phyloP scores from a whole-genome alignment of 2,888 invertebrate species.

The Papilio elwesi region DNA sequence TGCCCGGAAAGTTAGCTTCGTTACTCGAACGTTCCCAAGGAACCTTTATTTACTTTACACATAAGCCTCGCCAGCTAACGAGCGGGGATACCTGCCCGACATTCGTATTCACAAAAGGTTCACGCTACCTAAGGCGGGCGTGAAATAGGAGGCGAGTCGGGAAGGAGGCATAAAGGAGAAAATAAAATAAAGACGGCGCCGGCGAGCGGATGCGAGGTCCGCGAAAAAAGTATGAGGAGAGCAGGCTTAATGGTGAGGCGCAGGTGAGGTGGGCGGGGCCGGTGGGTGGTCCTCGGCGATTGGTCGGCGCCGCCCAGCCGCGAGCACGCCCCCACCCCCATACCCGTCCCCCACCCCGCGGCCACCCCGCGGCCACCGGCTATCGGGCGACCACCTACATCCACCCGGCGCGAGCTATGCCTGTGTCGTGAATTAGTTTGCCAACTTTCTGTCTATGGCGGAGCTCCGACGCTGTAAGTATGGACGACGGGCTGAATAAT shows the following conservation, averaged over 20 bases:
- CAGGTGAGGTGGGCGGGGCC: conserved; percentile 82
- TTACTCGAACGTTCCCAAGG: conserved; percentile 53
- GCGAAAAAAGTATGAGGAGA: conserved; percentile 81
- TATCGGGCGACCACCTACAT: conserved; percentile 78
- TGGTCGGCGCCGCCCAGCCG: conserved; percentile 81
- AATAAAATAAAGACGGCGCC: conserved; percentile 84
- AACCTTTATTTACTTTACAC: conserved; percentile 81
- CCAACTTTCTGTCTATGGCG: conserved; percentile 84
- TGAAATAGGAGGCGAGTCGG: conserved; percentile 80
- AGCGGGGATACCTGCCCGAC: conserved; percentile 80
- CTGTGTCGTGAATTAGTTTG: conserved; percentile 84
- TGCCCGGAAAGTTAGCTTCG: conserved; percentile 48
- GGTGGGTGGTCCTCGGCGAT: conserved; percentile 76
- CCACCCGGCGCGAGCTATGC: conserved; percentile 81
- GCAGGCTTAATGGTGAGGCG: conserved; percentile 81
- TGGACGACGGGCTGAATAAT: conserved; percentile 83
- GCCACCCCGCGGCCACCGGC: conserved; percentile 77
- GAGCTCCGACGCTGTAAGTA: conserved; percentile 81
- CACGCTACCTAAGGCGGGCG: conserved; percentile 81
- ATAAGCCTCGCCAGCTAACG: conserved; percentile 78
- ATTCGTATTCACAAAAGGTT: conserved; percentile 84
- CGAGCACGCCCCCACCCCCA: conserved; percentile 70
- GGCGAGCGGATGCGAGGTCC: conserved; percentile 80
- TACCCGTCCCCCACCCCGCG: conserved; percentile 71
- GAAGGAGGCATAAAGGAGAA: conserved; percentile 83